Base-by-base conservation (phyloP, 2,888 invertebrate species). In the Sinopyrophorus schimmeli region DNA sequence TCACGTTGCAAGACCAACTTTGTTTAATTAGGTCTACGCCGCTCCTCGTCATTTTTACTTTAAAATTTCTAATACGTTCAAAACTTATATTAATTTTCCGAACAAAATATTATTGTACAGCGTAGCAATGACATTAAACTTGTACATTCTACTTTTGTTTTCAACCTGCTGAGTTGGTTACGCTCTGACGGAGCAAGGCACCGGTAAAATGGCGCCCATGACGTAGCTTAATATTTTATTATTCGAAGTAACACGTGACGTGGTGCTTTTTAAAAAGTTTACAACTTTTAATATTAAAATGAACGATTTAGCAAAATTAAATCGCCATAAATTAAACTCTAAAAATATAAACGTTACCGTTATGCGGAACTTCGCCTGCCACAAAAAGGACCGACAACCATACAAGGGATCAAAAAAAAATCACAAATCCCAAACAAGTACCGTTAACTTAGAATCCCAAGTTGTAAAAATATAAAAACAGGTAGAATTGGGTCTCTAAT, bases 111-210 rank as follows among this genome's bases (percentile, higher is more conserved):
- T 35, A 24, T 12, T 23, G 23, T 14, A 35, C n/a, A 35, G 23
- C 34, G 34, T 53, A 58, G 53, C 58, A 60, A 58, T 60, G 60
- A 60, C 60, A 58, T 63, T 64, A 66, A 65, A 66, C 65, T 67
- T 59, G 62, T 37, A 38, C 26, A 46, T 56, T 60, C 57, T 59
- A 61, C 59, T 62, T 63, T 62, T 62, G 55, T 62, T 63, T 64
- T 61, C 63, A 62, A 57, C 62, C 58, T 63, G 62, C 57, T 55
- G 56, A 57, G 55, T 58, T 47, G 54, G 65, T 61, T 55, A 49
- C 63, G 65, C 64, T 65, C 64, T 60, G 61, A 18, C 62, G 61
- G 59, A 65, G 64, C 65, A 61, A 55, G 56, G 61, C 61, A 54
- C 63, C 62, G 61, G 59, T 57, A 51, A 47, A 44, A 51, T 51